Base-by-base conservation (phyloP, 2,888 invertebrate species). In the Branchipolynoe longqiensis region DNA sequence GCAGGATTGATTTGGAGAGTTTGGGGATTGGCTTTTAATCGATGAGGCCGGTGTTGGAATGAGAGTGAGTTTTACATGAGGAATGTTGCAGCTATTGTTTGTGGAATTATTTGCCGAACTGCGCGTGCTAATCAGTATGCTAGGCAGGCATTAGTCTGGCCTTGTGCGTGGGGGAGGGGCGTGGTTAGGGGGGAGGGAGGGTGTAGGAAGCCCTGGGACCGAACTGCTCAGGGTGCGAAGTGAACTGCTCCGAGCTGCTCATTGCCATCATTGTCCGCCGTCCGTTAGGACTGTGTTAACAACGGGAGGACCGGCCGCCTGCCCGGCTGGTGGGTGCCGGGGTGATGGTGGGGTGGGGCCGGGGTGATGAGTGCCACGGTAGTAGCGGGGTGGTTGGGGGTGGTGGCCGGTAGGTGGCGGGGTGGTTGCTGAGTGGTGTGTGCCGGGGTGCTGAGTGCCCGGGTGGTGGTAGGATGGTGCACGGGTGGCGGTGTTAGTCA, bases 81-180 rank as follows among this genome's bases (percentile, higher is more conserved):
- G n/a, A n/a, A n/a, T n/a, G n/a, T n/a, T n/a, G n/a, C n/a, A n/a
- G n/a, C n/a, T n/a, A n/a, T n/a, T 48, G 48, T 12, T 48, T 48
- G 48, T 8, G 8, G 48, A 8, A 8, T 48, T 48, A 8, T 12
- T 48, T 48, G 18, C 48, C 48, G 8, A 8, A 48, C 48, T 18
- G 33, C 33, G 36, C 69, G 12, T 14, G 69, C 69, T 38, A 69
- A 69, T 69, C 69, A 69, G 38, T 38, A 69, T 38, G 69, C 38
- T 38, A 22, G 22, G 8, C 36, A 38, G 22, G 36, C 69, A 69
- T 69, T 69, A 69, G 62, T 28, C n/a, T 33, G 36, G 69, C 69
- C 69, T 69, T 62, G 62, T 62, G 62, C 25, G n/a, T n/a, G n/a
- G 48, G 48, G 48, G 48, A 18, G 48, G 48, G n/a, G n/a, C n/a